These are phyloP conservation scores for Sebastiscus albofasciatus DNA, from an alignment of 2,797 vertebrate genomes.

Conservation along the genomic window DNA sequence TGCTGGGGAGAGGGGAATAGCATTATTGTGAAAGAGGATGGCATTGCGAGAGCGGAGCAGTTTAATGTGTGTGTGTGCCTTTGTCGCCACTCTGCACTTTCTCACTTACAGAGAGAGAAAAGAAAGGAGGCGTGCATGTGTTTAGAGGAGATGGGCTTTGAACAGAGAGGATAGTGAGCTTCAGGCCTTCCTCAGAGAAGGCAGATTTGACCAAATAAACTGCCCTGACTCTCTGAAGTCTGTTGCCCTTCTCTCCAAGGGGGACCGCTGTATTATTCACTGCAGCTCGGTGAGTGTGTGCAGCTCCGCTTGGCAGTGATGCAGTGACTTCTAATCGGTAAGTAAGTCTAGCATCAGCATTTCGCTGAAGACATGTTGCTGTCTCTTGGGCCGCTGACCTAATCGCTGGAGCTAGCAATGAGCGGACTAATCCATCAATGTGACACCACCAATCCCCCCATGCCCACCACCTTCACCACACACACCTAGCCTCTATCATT, in stretches of 20 bases:
- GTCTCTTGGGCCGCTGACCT: conserved; percentile 76
- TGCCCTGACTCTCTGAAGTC: conserved; percentile 30
- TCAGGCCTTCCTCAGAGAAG: conserved; percentile 33
- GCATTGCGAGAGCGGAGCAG: conserved; percentile 36
- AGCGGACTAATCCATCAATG: conserved; percentile 78
- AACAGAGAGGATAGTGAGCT: conserved; percentile 29
- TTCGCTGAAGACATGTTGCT: conserved; percentile 61
- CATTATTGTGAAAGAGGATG: conserved; percentile 63
- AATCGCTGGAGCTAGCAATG: conserved; percentile 74
- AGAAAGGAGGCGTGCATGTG: conserved; percentile 23
- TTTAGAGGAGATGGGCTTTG: conserved; percentile 37
- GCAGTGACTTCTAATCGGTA: conserved; percentile 71
- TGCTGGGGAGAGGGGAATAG: conserved; percentile 64
- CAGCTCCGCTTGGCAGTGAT: conserved; percentile 55
- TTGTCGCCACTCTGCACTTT: conserved; percentile 35
- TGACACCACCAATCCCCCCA: conserved; percentile 62
- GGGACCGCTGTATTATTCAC: conserved; percentile 47
- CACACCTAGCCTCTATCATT: conserved; percentile 12
- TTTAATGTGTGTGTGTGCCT: conserved; percentile 38
- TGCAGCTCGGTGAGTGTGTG: conserved; percentile 15
- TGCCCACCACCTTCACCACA: conserved; percentile 29
- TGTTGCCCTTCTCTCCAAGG: conserved; percentile 33
- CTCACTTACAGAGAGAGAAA: conserved; percentile 28
- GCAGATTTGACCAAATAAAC: conserved; percentile 42
- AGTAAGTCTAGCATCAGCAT: conserved; percentile 75